Conservation (phyloP, 2,797 vertebrate species). For the Ctenopoma multispine region DNA sequence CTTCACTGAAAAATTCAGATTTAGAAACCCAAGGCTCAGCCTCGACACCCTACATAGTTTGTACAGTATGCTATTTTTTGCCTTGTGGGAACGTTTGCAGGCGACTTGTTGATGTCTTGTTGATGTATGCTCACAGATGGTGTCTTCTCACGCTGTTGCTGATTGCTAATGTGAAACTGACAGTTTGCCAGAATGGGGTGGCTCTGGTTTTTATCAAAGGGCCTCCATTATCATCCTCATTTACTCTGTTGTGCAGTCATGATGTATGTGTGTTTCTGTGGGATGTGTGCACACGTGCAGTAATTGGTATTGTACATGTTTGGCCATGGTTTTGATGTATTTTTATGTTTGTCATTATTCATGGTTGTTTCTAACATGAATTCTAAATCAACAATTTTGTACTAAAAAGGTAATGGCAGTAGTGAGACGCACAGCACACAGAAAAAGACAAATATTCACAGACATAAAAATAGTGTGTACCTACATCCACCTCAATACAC, state of each 20-base stretch:
- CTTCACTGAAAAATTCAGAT: conserved; percentile 11
- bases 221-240: conserved; percentile 60
- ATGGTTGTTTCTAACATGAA: background rate
- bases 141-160: conserved; percentile 68
- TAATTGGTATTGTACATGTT: background rate
- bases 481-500: conserved; percentile 27
- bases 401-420: conserved; percentile 10
- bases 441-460: conserved; percentile 26
- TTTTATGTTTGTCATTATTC: conserved; percentile 15
- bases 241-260: conserved; percentile 37
- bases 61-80: conserved; percentile 23
- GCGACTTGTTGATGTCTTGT: conserved; percentile 71
- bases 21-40: background rate
- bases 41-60: conserved; percentile 19
- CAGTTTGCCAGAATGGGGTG: conserved; percentile 60
- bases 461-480: conserved; percentile 24
- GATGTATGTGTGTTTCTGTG: conserved; percentile 8
- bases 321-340: conserved; percentile 5
- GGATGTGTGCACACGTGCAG: background rate
- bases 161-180: conserved; percentile 73
- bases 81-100: conserved; percentile 44
- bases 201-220: conserved; percentile 57
- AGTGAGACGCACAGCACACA: background rate
- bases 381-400: conserved; percentile 26
- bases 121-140: conserved; percentile 76